Percentiles rank a stretch among this genome's conserved stretches.
phyloP scores from a whole-genome alignment of 30 jellyfish, hydroid and myxozoan genomes.

The Catostylus mosaicus region DNA sequence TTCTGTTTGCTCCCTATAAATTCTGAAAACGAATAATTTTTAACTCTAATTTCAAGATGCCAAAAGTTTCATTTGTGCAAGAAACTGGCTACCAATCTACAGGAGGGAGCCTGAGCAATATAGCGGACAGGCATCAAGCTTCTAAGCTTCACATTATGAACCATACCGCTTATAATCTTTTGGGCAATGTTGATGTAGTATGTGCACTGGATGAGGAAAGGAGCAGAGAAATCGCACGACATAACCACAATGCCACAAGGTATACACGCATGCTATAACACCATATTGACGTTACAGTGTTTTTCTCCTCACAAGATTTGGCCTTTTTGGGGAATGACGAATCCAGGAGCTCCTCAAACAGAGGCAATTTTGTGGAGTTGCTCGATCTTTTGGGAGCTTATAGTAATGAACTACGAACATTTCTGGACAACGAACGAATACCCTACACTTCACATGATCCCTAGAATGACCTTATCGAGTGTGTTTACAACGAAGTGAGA shows the following conservation, averaged over 20 bases:
- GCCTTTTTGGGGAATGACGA: no score
- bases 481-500: slow-evolving; percentile 21
- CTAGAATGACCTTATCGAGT: no score
- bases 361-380: slow-evolving; percentile 37
- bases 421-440: no score
- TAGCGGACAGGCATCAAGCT: slow-evolving; percentile 24
- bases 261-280: slow-evolving; percentile 24
- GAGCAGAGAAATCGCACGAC: slow-evolving; percentile 36
- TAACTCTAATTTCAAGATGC: no score
- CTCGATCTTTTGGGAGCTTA: slow-evolving; percentile 16
- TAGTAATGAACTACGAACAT: no score
- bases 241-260: slow-evolving; percentile 40
- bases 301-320: no score
- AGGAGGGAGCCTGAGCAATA: slow-evolving; percentile 28
- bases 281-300: slow-evolving; percentile 52
- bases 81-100: slow-evolving; percentile 22
- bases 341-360: slow-evolving; percentile 23
- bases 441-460: no score
- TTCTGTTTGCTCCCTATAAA: no score
- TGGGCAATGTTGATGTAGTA: slow-evolving; percentile 54
- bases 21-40: no score
- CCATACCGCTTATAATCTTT: slow-evolving; percentile 34
- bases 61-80: slow-evolving; percentile 25
- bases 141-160: slow-evolving; percentile 28
- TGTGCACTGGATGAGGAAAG: slow-evolving; percentile 63